Evolutionary conservation across 2,888 invertebrate genomes (phyloP).

Genomic region (Priocnemis perturbator): DNA sequence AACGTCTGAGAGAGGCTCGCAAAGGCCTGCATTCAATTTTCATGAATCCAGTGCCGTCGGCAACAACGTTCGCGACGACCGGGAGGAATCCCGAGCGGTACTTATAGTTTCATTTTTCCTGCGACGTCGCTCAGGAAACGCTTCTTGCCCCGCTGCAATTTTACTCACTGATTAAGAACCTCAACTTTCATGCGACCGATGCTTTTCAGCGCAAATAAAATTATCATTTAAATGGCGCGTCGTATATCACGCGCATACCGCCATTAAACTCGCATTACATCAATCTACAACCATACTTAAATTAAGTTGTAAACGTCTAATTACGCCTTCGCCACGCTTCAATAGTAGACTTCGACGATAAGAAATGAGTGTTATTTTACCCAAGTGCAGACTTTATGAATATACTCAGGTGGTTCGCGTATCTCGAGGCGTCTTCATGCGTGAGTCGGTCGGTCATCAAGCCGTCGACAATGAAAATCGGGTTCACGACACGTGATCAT

Average conservation of each 20-base stretch:
- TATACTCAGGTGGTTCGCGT: too few relatives aligned
- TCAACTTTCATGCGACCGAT: too few relatives aligned
- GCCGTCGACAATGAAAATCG: constrained; percentile 45
- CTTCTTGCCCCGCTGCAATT: too few relatives aligned
- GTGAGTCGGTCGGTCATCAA: constrained; percentile 48
- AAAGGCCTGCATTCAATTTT: constrained; percentile 31
- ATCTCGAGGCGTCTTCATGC: not conserved
- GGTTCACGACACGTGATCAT: constrained; percentile 44
- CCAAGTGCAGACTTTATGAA: too few relatives aligned
- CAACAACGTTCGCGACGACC: constrained; percentile 28
- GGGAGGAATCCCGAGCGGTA: not conserved
- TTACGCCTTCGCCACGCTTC: not conserved
- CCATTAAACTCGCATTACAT: too few relatives aligned
- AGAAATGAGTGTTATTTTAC: not conserved
- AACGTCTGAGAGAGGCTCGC: constrained; percentile 15
- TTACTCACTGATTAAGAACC: too few relatives aligned
- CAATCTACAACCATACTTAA: too few relatives aligned
- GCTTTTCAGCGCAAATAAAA: too few relatives aligned
- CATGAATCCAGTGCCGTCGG: constrained; percentile 20
- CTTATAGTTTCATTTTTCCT: constrained; percentile 3
- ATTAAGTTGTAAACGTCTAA: not conserved
- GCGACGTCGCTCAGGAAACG: too few relatives aligned
- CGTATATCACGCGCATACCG: too few relatives aligned
- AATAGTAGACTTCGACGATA: not conserved
- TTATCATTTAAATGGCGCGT: too few relatives aligned